phyloP scores from a whole-genome alignment of 2,888 invertebrate genomes.

The Ennomos quercinarius region DNA sequence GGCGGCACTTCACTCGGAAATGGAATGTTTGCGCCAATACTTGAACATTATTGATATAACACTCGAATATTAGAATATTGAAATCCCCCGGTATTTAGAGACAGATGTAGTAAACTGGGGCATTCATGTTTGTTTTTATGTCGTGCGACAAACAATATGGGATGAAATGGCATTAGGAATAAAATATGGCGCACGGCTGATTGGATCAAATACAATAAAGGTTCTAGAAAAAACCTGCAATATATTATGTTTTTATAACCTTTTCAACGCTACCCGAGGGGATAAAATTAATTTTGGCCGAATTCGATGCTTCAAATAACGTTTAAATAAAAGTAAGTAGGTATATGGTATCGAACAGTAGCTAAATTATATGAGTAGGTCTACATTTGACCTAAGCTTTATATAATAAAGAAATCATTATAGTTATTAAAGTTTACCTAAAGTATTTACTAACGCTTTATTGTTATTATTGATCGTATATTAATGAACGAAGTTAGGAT shows the following conservation, averaged over 20 bases:
- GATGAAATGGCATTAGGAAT: constrained; percentile 12
- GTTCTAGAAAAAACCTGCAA: constrained; percentile 11
- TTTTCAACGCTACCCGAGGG: constrained; percentile 6
- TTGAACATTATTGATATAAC: constrained; percentile 73
- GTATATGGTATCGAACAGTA: no score
- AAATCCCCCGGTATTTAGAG: constrained; percentile 48
- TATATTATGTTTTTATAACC: constrained; percentile 12
- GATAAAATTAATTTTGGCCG: constrained; percentile 6
- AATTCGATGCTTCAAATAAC: neutral
- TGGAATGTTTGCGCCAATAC: constrained; percentile 72
- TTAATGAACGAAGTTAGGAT: no score
- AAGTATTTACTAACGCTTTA: no score
- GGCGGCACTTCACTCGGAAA: constrained; percentile 56
- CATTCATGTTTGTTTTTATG: constrained; percentile 30
- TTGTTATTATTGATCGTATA: no score
- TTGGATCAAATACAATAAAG: constrained; percentile 8
- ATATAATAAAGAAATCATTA: no score
- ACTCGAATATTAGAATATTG: constrained; percentile 61
- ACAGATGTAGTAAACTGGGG: constrained; percentile 38
- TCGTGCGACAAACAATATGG: constrained; percentile 9
- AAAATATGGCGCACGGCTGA: constrained; percentile 7
- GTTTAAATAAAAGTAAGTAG: no score
- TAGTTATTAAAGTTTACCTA: no score
- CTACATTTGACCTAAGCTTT: no score
- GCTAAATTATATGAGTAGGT: no score